phyloP scores from a whole-genome alignment of 1,140 invertebrate species.

The Trialeurodes vaporariorum region DNA sequence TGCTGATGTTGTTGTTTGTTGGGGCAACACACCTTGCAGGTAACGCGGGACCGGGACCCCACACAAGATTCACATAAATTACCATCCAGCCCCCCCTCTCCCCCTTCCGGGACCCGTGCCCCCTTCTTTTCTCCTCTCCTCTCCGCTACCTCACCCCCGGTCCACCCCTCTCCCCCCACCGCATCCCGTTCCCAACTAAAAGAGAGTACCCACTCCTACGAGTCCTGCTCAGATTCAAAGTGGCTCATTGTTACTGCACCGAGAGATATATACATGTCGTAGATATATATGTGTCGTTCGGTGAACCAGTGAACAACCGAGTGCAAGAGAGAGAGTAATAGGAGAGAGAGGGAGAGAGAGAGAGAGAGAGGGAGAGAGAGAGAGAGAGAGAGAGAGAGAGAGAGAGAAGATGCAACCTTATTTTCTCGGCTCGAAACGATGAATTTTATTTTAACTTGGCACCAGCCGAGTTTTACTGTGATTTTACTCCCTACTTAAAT shows the following conservation, averaged over 20 bases:
- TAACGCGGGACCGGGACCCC: not conserved
- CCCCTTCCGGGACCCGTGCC: not conserved
- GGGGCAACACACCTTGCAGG: not conserved
- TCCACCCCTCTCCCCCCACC: not conserved
- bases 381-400: no score
- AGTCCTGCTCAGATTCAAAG: not conserved
- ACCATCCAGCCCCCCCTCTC: not conserved
- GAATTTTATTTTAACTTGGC: conserved; percentile 1
- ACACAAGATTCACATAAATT: conserved; percentile 1
- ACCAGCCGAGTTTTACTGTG: not conserved
- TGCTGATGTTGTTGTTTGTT: not conserved
- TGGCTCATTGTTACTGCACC: not conserved
- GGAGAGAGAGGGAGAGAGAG: no score
- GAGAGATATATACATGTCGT: not conserved
- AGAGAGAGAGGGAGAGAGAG: no score
- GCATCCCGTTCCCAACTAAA: not conserved
- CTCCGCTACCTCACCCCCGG: not conserved
- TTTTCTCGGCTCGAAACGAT: not conserved
- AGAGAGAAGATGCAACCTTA: not conserved
- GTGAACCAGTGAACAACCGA: not conserved
- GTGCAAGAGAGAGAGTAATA: no score
- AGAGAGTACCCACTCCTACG: not conserved
- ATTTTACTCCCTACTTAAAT: conserved; percentile 1
- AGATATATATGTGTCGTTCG: not conserved
- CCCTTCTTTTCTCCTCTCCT: no score